Conservation (phyloP, 2,113 vertebrate genomes). For the Ctenodactylus gundi region DNA sequence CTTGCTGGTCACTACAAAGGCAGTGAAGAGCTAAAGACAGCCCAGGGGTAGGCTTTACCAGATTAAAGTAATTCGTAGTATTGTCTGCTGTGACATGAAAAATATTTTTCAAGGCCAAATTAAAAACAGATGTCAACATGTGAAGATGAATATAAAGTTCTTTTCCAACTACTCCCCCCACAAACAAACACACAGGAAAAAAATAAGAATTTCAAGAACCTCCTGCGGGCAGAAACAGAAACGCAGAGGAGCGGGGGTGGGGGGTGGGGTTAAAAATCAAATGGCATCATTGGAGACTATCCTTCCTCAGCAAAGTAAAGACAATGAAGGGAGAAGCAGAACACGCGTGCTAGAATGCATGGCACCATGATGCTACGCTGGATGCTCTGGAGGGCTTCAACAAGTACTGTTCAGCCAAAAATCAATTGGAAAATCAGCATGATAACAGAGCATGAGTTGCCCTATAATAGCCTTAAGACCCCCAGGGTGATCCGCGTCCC, state of each 20-base stretch:
- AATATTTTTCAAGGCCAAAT: conserved; percentile 62
- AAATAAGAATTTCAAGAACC: conserved; percentile 48
- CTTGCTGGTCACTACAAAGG: conserved; percentile 9
- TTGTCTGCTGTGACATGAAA: conserved; percentile 61
- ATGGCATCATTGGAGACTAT: neutral
- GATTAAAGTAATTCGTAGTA: conserved; percentile 63
- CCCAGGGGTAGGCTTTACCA: conserved; percentile 39
- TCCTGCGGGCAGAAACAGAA: neutral
- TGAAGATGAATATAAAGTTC: conserved; percentile 48
- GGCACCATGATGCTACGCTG: conserved; percentile 70
- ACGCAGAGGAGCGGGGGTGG: neutral
- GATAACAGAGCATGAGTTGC: conserved; percentile 84
- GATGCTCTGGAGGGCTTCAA: conserved; percentile 83
- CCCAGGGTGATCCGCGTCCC: conserved; percentile 77
- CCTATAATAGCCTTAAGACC: conserved; percentile 83
- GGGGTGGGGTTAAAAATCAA: neutral
- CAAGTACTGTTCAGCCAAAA: conserved; percentile 84
- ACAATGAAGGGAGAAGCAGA: conserved; percentile 68
- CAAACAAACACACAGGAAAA: neutral
- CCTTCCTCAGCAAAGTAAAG: conserved; percentile 66
- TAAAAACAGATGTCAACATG: conserved; percentile 57
- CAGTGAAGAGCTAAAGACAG: neutral
- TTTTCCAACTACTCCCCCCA: neutral
- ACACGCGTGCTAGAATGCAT: conserved; percentile 58
- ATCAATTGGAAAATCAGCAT: conserved; percentile 86